Evolutionary conservation across 2,888 invertebrate genomes (phyloP).

Genomic region (Drosophila emarginata): DNA sequence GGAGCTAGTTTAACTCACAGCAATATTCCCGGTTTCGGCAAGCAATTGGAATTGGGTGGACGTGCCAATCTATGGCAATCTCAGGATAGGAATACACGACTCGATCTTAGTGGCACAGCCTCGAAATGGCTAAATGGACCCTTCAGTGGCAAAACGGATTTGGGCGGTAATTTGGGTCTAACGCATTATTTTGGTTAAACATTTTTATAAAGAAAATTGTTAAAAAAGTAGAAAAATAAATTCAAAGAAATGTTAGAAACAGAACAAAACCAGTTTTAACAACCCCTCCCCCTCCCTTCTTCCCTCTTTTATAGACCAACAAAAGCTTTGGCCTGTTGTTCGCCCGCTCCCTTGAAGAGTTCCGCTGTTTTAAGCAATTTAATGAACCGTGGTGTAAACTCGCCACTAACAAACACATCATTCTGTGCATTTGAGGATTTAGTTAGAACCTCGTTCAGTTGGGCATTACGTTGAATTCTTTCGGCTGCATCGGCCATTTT

Average conservation of each 20-base stretch:
- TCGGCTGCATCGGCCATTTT: slow-evolving; percentile 56
- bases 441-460: slow-evolving; percentile 37
- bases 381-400: slow-evolving; percentile 64
- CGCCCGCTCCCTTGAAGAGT: slow-evolving; percentile 58
- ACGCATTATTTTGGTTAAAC: slow-evolving; percentile 21
- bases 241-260: slow-evolving; percentile 4
- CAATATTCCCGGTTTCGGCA: slow-evolving; percentile 72
- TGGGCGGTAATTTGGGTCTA: slow-evolving; percentile 17
- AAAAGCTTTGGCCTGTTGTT: slow-evolving; percentile 42
- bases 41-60: slow-evolving; percentile 59
- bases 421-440: slow-evolving; percentile 2
- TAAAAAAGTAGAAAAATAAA: background rate
- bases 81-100: slow-evolving; percentile 53
- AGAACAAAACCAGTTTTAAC: background rate
- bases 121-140: slow-evolving; percentile 52
- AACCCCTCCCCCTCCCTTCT: too few species aligned
- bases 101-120: slow-evolving; percentile 47
- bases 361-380: slow-evolving; percentile 75
- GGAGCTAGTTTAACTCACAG: slow-evolving; percentile 67
- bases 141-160: slow-evolving; percentile 29
- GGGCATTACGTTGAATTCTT: slow-evolving; percentile 44
- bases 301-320: slow-evolving; percentile 28
- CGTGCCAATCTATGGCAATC: slow-evolving; percentile 59
- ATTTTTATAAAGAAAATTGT: background rate
- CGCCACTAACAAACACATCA: slow-evolving; percentile 17